Evolutionary conservation across 2,113 vertebrate genomes (phyloP), one percentile per base, ranked within the genome.

Genomic region (Diadophis punctatus): DNA sequence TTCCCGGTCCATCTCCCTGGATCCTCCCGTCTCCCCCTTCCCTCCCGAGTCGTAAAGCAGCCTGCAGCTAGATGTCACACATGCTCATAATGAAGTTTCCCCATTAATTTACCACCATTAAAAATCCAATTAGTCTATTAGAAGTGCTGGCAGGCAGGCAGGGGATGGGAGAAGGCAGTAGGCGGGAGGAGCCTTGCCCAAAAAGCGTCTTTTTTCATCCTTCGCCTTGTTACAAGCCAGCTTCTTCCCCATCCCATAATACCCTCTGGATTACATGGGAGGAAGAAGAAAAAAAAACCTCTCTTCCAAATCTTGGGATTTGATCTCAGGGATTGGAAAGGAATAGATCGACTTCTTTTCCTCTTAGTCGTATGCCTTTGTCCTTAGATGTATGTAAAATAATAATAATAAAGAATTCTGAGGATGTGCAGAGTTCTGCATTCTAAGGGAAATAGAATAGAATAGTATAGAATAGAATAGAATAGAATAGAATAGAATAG

Each of bases 31-130:
- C 91, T 12, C n/a, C 46, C 8, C 2, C 11, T 7, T 25, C 18
- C n/a, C 30, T 8, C 39, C 27, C 18, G 43, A 6, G 8, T 46
- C 30, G 7, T 2, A 55, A 46, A 20, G 20, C 9, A 18, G 46
- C 74, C 80, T 11, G 20, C 30, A 87, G 80, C 58, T 27, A 56
- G 58, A 60, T 90, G 88, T 87, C 49, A 34, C 30, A n/a, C 56
- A 49, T 49, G 88, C 91, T 87, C 34, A 20, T 86, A 88, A 93
- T 87, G 88, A 93, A 92, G 89, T 90, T 88, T 89, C 68, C 52
- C 91, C 52, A 91, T 93, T 91, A 92, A 92, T 93, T n/a, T 90
- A 92, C 90, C 63, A 55, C 84, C 86, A 92, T 93, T 92, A 92
- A 90, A 87, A 91, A 91, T 89, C 94, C 89, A 90, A 90, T 92